Percentiles rank a stretch among this genome's conserved stretches.
Conservation (phyloP, 2,113 vertebrate species). For the Cricetomys ansorgei region DNA sequence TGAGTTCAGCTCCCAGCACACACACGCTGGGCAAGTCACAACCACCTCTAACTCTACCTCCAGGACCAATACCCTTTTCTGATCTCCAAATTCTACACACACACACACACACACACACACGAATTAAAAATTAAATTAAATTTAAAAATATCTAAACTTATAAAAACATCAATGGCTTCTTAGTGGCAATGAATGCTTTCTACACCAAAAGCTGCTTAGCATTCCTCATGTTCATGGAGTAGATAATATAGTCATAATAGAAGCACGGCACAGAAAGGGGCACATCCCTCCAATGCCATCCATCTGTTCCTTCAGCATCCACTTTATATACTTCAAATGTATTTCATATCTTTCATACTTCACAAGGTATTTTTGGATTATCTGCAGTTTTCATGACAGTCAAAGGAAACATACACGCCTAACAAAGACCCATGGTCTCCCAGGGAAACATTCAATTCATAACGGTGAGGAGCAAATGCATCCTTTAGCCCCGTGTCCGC, state of each 20-base stretch:
- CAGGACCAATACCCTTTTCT: background rate
- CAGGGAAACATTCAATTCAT: conserved; percentile 59
- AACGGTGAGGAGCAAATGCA: background rate
- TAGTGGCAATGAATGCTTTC: background rate
- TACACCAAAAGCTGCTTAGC: background rate
- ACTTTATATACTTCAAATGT: background rate
- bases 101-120: background rate
- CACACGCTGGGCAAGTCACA: accelerated
- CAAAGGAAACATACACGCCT: conserved; percentile 22
- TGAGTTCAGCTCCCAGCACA: too few species aligned
- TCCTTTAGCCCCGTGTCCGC: conserved; percentile 8
- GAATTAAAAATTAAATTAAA: background rate
- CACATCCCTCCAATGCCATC: background rate
- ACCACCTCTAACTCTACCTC: background rate
- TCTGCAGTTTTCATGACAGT: conserved; percentile 40
- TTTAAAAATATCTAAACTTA: background rate
- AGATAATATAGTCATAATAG: background rate
- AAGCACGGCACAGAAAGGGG: background rate
- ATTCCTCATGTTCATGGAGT: background rate
- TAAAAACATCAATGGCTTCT: background rate
- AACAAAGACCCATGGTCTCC: conserved; percentile 24
- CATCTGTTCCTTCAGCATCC: background rate
- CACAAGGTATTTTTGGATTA: conserved; percentile 41
- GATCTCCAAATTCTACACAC: too few species aligned
- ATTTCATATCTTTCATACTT: too few species aligned